Evolutionary conservation across 1,140 invertebrate species (phyloP).

Genomic region (Phymorhynchus buccinoides): DNA sequence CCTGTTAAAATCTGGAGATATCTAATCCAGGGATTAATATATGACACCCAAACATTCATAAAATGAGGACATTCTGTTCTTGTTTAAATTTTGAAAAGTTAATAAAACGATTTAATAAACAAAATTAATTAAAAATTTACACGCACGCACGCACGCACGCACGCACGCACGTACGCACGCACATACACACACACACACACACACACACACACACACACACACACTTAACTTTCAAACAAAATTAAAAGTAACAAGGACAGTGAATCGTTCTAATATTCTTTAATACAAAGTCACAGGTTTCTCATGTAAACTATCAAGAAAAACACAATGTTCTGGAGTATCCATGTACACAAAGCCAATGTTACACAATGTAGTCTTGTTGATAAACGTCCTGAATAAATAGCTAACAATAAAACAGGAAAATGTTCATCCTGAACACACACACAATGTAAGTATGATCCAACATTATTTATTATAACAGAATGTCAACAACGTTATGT

Average conservation of each 20-base stretch:
- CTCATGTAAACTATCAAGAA: background rate
- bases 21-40: too few species aligned
- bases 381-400: background rate
- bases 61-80: too few species aligned
- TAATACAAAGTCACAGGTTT: conserved; percentile 1
- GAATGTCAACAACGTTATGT: too few species aligned
- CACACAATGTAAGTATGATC: background rate
- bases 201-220: conserved; percentile 36
- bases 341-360: background rate
- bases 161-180: conserved; percentile 38
- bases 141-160: conserved; percentile 54
- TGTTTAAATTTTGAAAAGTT: too few species aligned
- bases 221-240: background rate
- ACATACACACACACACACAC: conserved; percentile 33
- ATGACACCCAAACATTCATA: too few species aligned
- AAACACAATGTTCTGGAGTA: background rate
- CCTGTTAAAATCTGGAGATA: too few species aligned
- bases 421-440: background rate
- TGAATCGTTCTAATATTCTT: background rate
- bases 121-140: background rate
- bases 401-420: background rate
- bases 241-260: background rate
- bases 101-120: background rate
- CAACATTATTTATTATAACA: background rate
- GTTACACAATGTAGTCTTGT: background rate